These are phyloP conservation scores for Drosophila equinoxialis DNA, from an alignment of 1,140 invertebrate species.

Conservation along the genomic window DNA sequence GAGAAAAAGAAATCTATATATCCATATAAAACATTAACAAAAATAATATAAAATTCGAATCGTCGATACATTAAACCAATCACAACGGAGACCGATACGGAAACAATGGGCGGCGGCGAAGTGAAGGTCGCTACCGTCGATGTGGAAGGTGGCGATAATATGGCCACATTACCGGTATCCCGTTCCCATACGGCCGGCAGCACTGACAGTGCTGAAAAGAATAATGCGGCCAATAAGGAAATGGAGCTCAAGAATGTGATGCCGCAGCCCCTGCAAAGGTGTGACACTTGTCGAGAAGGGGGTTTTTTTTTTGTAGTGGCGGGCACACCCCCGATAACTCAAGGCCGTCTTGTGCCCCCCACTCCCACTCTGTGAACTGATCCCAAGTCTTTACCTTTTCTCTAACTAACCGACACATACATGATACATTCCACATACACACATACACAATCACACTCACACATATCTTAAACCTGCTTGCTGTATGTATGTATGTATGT, in stretches of 20 bases:
- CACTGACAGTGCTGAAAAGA: constrained; percentile 89
- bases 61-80: constrained; percentile 37
- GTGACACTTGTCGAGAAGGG: constrained; percentile 14
- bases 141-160: constrained; percentile 91
- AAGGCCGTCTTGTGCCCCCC: constrained; percentile 2
- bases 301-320: neutral
- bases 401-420: constrained; percentile 5
- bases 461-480: neutral
- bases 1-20: neutral
- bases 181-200: constrained; percentile 86
- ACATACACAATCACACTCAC: neutral
- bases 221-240: constrained; percentile 92
- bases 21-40: constrained; percentile 10
- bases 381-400: neutral
- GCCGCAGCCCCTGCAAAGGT: constrained; percentile 92
- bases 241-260: constrained; percentile 93
- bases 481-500: constrained; percentile 42
- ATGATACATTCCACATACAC: constrained; percentile 5
- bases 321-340: neutral
- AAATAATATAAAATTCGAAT: neutral
- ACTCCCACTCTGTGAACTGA: neutral
- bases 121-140: constrained; percentile 93
- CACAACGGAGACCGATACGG: constrained; percentile 77
- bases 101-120: constrained; percentile 88
- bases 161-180: constrained; percentile 92